Evolutionary conservation across 2,113 vertebrate species (phyloP).

Genomic region (Aegypius monachus): DNA sequence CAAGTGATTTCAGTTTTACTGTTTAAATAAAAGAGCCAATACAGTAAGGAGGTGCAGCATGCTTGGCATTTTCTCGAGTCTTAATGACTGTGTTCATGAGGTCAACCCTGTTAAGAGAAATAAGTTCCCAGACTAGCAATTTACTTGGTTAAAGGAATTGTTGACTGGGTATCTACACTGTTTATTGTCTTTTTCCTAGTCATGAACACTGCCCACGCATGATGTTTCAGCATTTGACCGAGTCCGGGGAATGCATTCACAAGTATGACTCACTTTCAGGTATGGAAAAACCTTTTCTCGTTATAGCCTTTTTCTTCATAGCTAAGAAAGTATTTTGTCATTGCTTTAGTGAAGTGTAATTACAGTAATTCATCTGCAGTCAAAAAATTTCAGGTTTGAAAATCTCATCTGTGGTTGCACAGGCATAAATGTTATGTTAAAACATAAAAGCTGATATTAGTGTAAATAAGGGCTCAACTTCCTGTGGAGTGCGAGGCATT

Average conservation of each 20-base stretch:
- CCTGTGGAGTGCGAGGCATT: neutral
- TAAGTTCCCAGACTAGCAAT: constrained; percentile 16
- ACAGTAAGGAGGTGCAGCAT: neutral
- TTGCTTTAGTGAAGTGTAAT: constrained; percentile 1
- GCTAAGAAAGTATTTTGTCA: constrained; percentile 12
- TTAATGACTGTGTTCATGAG: neutral
- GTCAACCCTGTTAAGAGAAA: neutral
- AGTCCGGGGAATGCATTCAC: neutral
- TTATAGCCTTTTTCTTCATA: neutral
- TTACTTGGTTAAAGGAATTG: neutral
- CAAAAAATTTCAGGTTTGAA: constrained; percentile 22
- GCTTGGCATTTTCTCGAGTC: neutral
- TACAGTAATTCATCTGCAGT: constrained; percentile 25
- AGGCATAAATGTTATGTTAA: constrained; percentile 16
- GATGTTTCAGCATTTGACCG: neutral
- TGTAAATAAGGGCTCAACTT: neutral
- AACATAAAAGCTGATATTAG: constrained; percentile 22
- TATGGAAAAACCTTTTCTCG: neutral
- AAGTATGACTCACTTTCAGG: neutral
- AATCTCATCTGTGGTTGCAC: neutral
- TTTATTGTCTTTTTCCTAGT: neutral
- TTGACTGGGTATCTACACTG: neutral
- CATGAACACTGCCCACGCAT: neutral
- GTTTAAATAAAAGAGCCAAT: constrained; percentile 8
- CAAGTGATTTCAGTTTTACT: neutral